A percentile compares a stretch with the other conserved stretches of the same genome.
Evolutionary conservation across 2,888 invertebrate genomes (phyloP).

Genomic region (Hirtodrosophila cameraria): DNA sequence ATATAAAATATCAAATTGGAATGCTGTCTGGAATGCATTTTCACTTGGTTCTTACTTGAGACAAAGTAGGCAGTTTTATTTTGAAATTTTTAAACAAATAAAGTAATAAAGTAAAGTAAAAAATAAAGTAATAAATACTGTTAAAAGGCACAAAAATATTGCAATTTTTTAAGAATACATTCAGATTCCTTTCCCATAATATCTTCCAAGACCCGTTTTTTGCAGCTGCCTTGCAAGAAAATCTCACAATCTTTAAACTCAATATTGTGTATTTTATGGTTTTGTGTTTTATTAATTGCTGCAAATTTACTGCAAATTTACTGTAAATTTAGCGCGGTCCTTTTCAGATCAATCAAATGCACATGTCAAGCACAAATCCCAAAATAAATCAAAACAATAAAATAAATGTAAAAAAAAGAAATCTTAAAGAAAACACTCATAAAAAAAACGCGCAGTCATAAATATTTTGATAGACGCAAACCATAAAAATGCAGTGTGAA

Average conservation of each 20-base stretch:
- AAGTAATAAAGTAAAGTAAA: no score
- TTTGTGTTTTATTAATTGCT: slow-evolving; percentile 68
- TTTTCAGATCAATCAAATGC: slow-evolving; percentile 65
- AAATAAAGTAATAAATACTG: no score
- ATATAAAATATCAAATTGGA: no score
- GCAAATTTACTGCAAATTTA: slow-evolving; percentile 59
- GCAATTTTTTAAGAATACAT: no score
- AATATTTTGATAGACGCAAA: slow-evolving; percentile 73
- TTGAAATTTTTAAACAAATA: no score
- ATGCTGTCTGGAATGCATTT: no score
- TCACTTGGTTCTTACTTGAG: no score
- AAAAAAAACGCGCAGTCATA: slow-evolving; percentile 60
- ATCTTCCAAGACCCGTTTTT: background rate
- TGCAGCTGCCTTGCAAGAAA: slow-evolving; percentile 25
- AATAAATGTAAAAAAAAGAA: slow-evolving; percentile 24
- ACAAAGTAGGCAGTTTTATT: no score
- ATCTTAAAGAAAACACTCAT: slow-evolving; percentile 48
- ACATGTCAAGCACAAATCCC: slow-evolving; percentile 53
- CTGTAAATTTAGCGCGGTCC: slow-evolving; percentile 45
- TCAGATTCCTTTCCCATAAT: background rate
- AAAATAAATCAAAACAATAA: slow-evolving; percentile 63
- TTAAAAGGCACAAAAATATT: no score
- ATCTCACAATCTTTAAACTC: slow-evolving; percentile 22
- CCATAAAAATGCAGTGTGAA: slow-evolving; percentile 80
- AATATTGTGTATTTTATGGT: slow-evolving; percentile 23